Percentiles rank a stretch among this genome's conserved stretches.
Conservation (phyloP, 2,797 vertebrate species). For the Vireo griseus region DNA sequence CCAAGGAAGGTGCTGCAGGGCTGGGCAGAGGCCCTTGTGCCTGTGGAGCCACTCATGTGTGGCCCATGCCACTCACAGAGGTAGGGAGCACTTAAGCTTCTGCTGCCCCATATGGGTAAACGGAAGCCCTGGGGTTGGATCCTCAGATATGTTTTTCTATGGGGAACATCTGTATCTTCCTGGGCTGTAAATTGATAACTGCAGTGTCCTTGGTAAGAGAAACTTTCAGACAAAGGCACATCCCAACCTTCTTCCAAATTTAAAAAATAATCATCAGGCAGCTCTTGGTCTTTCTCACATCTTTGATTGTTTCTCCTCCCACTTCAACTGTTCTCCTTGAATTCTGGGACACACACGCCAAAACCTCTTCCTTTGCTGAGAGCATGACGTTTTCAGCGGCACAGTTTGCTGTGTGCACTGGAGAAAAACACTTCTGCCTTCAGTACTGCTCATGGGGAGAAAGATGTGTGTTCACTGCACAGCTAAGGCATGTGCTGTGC, state of each 20-base stretch:
- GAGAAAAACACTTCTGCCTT: constrained; percentile 28
- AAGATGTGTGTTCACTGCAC: not conserved
- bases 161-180: not conserved
- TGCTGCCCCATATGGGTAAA: not conserved
- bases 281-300: not conserved
- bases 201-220: not conserved
- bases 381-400: constrained; percentile 22
- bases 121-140: not conserved
- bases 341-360: not conserved
- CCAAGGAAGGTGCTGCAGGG: not conserved
- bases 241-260: not conserved
- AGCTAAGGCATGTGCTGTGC: constrained; percentile 45
- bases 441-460: not conserved
- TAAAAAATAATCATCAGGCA: not conserved
- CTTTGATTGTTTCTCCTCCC: not conserved
- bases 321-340: not conserved
- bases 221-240: not conserved
- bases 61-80: not conserved
- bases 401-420: not conserved
- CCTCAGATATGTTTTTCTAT: not conserved
- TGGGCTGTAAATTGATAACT: not conserved
- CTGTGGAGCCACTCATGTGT: not conserved
- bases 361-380: constrained; percentile 13
- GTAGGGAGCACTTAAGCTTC: not conserved
- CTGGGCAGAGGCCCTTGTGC: not conserved